Conservation (phyloP, 2,113 vertebrate species). For the Labeo catla region DNA sequence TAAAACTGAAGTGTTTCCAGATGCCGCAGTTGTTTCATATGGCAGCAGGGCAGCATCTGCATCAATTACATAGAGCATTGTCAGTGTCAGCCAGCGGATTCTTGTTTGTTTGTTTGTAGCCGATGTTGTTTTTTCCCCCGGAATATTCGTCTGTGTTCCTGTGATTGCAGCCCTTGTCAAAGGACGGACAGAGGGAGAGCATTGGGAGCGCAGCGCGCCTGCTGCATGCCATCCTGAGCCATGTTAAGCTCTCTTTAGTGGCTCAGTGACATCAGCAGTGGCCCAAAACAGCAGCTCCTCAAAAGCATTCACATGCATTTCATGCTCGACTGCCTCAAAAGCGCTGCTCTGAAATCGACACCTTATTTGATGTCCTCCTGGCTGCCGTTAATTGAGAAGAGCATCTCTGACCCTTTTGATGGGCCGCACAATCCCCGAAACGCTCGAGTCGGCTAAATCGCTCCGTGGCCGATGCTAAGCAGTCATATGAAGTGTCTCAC, state of each 20-base stretch:
- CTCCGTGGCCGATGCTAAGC: constrained; percentile 85
- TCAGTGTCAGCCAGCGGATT: constrained; percentile 8
- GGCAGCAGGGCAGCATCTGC: not conserved
- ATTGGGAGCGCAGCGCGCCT: not conserved
- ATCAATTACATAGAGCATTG: not conserved
- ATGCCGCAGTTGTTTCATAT: not conserved
- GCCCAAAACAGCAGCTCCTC: constrained; percentile 82
- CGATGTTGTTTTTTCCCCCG: not conserved
- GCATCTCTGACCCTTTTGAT: constrained; percentile 89
- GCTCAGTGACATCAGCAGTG: constrained; percentile 81
- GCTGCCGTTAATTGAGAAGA: constrained; percentile 90
- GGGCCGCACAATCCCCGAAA: constrained; percentile 88
- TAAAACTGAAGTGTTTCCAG: not conserved
- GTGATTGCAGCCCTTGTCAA: constrained; percentile 26
- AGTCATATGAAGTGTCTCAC: constrained; percentile 79
- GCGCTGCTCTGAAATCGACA: constrained; percentile 89
- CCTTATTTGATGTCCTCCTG: constrained; percentile 89
- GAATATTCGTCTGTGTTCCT: constrained; percentile 1
- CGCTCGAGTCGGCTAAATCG: constrained; percentile 88
- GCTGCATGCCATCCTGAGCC: not conserved
- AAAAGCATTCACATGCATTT: constrained; percentile 89
- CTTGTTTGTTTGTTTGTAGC: constrained; percentile 15
- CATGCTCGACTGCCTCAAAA: constrained; percentile 85
- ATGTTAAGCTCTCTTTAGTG: constrained; percentile 80
- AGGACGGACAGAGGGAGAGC: not conserved